Conservation (phyloP, 2,888 invertebrate species). For the Lingula anatina region DNA sequence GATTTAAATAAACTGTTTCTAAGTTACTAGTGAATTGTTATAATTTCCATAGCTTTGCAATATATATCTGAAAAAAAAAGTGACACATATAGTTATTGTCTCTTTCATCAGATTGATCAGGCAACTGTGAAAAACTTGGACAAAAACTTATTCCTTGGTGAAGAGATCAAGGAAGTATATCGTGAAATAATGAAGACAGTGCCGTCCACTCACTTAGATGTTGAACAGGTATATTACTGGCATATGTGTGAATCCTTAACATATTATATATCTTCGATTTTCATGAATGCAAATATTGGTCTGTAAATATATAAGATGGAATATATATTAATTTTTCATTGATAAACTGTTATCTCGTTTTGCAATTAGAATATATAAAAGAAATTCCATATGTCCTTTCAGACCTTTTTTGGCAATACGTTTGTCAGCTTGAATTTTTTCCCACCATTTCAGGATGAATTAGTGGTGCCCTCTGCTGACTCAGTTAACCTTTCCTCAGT, state of each 20-base stretch:
- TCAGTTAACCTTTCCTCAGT: constrained; percentile 32
- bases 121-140: constrained; percentile 45
- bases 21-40: no score
- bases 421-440: no score
- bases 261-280: no score
- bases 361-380: no score
- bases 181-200: constrained; percentile 50
- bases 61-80: no score
- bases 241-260: neutral
- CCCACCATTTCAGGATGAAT: constrained; percentile 28
- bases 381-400: no score
- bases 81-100: no score
- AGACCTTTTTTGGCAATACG: no score
- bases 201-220: constrained; percentile 37
- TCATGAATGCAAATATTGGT: neutral
- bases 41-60: no score
- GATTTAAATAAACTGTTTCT: no score
- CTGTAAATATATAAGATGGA: neutral
- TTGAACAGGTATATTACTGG: constrained; percentile 38
- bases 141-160: constrained; percentile 46
- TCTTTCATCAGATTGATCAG: constrained; percentile 37
- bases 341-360: no score
- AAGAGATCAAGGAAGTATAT: constrained; percentile 51
- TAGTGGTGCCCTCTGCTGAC: constrained; percentile 38
- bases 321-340: neutral